Conservation (phyloP, 2,888 invertebrate species). For the Drosophila subsilvestris region DNA sequence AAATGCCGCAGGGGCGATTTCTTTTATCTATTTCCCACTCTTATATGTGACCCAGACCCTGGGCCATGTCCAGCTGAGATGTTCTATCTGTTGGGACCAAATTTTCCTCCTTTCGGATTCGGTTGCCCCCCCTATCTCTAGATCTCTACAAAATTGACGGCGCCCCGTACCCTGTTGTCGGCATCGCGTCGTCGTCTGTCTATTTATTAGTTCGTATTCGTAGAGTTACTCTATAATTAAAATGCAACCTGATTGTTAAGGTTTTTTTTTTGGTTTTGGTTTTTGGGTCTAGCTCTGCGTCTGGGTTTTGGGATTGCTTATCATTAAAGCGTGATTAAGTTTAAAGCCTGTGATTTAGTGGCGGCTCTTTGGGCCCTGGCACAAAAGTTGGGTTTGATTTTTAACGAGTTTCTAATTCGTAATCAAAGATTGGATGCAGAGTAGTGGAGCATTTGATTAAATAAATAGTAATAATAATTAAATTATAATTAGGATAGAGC, state of each 20-base stretch:
- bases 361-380: slow-evolving; percentile 11
- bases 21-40: slow-evolving; percentile 7
- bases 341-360: slow-evolving; percentile 13
- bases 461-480: slow-evolving; percentile 8
- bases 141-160: slow-evolving; percentile 22
- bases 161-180: slow-evolving; percentile 16
- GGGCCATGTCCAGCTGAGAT: neutral
- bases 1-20: slow-evolving; percentile 70
- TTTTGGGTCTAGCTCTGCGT: slow-evolving; percentile 12
- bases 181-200: slow-evolving; percentile 9
- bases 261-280: neutral
- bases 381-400: slow-evolving; percentile 20
- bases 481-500: neutral
- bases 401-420: slow-evolving; percentile 37
- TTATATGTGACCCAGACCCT: neutral
- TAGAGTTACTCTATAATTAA: slow-evolving; percentile 59
- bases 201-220: slow-evolving; percentile 64
- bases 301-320: slow-evolving; percentile 35
- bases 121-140: neutral
- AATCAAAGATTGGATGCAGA: slow-evolving; percentile 12
- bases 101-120: neutral
- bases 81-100: neutral
- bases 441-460: slow-evolving; percentile 10
- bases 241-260: slow-evolving; percentile 39
- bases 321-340: slow-evolving; percentile 49